Base-by-base conservation (phyloP, 2,888 invertebrate species). In the Alviniconcha strummeri region DNA sequence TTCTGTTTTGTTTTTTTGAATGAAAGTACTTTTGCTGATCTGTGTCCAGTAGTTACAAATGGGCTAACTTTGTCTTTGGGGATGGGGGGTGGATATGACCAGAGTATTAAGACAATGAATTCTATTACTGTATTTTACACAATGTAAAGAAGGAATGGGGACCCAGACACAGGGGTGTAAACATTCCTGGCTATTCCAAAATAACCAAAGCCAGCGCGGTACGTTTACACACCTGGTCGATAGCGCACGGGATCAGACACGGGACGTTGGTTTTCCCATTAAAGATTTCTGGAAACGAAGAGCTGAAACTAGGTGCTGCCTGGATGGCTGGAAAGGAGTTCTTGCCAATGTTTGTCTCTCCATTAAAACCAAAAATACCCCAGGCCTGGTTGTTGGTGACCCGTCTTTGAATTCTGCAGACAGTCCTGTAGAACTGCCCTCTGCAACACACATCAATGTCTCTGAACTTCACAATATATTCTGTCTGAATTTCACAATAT, bases 321-420 rank as follows among this genome's bases (percentile, higher is more conserved):
- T 99, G 98, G 67, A 98, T 96, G 0, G 98, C 97, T 0, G 99
- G 99, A 94, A 99, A 99, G 17, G 96, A 96, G 84, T 99, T 98
- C 95, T 99, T 99, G 80, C 98, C 99, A 90, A 99, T 98, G 85
- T 96, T 96, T 94, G 98, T 98, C 86, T 98, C 98, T 90, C 99
- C 99, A 0, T 96, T 97, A 93, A 99, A 99, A 0, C 99, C 99
- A 94, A 99, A 99, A 88, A 99, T 99, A 6, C 98, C 98, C 93
- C 98, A 98, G 3, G 98, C 98, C 94, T 99, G 99, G 94, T 99
- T 99, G 92, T 97, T 98, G 0, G 99, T 99, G 19, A 99, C 98
- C 91, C 96, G 96, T 93, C 97, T 98, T 94, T 98, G 98, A 91
- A 99, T 96, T 88, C 97, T 95, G 56, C 97, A 95, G 95, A 99